A percentile compares a stretch with the other conserved stretches of the same genome.
Evolutionary conservation across 23 tunicate species (phyloP).

Genomic region (Corella eumyota): DNA sequence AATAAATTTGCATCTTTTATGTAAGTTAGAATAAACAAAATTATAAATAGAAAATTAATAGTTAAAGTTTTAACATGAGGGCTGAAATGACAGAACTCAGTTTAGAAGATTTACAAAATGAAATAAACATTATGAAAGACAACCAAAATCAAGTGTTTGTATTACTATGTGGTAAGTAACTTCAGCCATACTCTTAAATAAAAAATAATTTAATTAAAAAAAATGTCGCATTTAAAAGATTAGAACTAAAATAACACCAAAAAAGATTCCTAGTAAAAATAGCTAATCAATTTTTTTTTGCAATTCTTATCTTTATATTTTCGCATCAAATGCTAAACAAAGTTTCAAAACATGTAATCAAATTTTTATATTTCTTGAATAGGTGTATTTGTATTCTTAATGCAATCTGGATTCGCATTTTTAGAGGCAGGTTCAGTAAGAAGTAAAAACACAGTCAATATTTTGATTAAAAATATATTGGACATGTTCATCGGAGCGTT

Average conservation of each 20-base stretch:
- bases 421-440: slow-evolving; percentile 74
- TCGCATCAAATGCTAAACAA: too few relatives aligned
- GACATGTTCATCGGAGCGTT: slow-evolving; percentile 68
- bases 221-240: too few relatives aligned
- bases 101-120: neutral
- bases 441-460: slow-evolving; percentile 61
- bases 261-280: too few relatives aligned
- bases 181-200: neutral
- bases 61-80: neutral
- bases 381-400: slow-evolving; percentile 32
- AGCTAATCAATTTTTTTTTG: too few relatives aligned
- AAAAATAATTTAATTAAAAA: neutral
- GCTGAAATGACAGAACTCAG: neutral
- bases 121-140: slow-evolving; percentile 12
- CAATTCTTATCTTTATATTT: too few relatives aligned
- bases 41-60: neutral
- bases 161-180: slow-evolving; percentile 3
- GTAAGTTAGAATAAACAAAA: neutral
- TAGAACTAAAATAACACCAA: too few relatives aligned
- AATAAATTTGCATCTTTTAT: neutral
- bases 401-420: slow-evolving; percentile 81
- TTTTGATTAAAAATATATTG: slow-evolving; percentile 46
- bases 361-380: too few relatives aligned
- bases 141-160: slow-evolving; percentile 11
- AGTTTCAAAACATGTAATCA: too few relatives aligned